Evolutionary conservation across 2,888 invertebrate genomes (phyloP).

Genomic region (Nomada goodeniana): DNA sequence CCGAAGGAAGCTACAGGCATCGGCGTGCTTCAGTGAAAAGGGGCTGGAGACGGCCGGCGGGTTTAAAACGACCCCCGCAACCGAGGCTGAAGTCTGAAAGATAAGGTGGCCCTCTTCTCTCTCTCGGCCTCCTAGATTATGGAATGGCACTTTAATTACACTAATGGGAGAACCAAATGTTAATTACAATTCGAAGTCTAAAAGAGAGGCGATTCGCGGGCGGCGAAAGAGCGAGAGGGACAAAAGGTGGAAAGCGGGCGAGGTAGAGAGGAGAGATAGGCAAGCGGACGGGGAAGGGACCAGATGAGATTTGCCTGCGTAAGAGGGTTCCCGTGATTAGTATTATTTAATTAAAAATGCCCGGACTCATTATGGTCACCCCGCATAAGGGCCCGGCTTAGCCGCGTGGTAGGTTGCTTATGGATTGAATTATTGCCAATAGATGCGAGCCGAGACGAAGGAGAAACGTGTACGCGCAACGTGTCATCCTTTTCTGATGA

Average conservation of each 20-base stretch:
- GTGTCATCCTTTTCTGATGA: too few relatives aligned
- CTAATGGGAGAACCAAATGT: conserved; percentile 91
- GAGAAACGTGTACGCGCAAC: too few relatives aligned
- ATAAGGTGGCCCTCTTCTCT: conserved; percentile 82
- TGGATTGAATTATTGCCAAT: conserved; percentile 49
- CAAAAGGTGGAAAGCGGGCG: conserved; percentile 28
- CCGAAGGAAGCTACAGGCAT: conserved; percentile 77
- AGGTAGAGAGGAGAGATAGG: conserved; percentile 51
- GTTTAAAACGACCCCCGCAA: conserved; percentile 76
- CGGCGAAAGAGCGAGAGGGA: conserved; percentile 68
- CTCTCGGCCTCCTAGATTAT: conserved; percentile 85
- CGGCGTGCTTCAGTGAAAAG: conserved; percentile 68
- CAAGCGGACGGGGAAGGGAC: conserved; percentile 45
- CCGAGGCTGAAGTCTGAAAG: conserved; percentile 83
- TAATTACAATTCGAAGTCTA: conserved; percentile 90
- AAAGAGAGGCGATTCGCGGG: conserved; percentile 85
- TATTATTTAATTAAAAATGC: conserved; percentile 84
- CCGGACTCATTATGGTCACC: conserved; percentile 63
- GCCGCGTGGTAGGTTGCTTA: conserved; percentile 32
- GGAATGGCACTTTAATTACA: conserved; percentile 91
- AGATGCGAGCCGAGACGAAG: too few relatives aligned
- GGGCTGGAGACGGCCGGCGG: conserved; percentile 67
- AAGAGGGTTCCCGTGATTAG: conserved; percentile 80
- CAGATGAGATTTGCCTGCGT: conserved; percentile 71
- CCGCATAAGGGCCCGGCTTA: conserved; percentile 55